Percentiles rank a stretch among this genome's conserved stretches.
Conservation (phyloP, 2,113 vertebrate species). For the Sinocyclocheilus rhinocerous region DNA sequence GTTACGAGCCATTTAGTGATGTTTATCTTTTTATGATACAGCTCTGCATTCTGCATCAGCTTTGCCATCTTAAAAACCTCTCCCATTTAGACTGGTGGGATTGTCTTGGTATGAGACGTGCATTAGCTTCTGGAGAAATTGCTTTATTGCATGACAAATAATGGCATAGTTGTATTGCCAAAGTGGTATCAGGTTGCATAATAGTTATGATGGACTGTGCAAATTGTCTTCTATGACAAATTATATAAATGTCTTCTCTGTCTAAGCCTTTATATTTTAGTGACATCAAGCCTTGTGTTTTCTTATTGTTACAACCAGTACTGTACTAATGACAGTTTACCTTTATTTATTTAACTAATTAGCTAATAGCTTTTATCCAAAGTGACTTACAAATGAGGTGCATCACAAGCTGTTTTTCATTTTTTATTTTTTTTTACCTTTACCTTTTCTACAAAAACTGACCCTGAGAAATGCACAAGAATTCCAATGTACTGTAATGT, state of each 20-base stretch:
- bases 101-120: neutral
- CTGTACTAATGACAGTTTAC: too few relatives aligned
- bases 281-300: neutral
- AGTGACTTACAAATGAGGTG: neutral
- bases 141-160: neutral
- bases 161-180: neutral
- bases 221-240: neutral
- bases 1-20: constrained; percentile 2
- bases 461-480: too few relatives aligned
- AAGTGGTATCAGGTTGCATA: neutral
- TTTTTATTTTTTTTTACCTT: too few relatives aligned
- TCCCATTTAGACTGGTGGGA: neutral
- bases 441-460: too few relatives aligned
- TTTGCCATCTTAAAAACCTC: constrained; percentile 8
- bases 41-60: neutral
- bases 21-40: constrained; percentile 19
- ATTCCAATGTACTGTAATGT: too few relatives aligned
- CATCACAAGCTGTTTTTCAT: neutral
- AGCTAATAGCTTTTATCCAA: neutral
- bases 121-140: neutral
- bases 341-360: neutral
- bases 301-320: neutral
- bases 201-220: neutral
- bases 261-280: neutral
- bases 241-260: neutral